Evolutionary conservation across 2,113 vertebrate species (phyloP).

Genomic region (Melanerpes aurifrons): DNA sequence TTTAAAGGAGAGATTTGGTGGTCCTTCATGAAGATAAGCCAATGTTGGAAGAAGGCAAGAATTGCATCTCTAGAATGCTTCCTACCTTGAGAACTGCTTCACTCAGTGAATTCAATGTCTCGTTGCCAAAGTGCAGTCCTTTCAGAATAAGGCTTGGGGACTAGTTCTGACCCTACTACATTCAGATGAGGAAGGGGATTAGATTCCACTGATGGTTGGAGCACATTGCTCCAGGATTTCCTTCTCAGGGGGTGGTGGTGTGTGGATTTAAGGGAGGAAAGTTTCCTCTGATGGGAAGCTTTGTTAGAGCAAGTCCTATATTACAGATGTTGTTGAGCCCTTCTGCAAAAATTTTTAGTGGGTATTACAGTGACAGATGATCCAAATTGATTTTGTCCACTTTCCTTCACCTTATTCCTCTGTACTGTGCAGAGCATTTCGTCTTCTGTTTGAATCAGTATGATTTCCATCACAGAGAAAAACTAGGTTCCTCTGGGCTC

Average conservation of each 20-base stretch:
- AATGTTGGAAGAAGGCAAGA: neutral
- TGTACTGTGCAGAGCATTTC: neutral
- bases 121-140: neutral
- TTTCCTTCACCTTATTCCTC: neutral
- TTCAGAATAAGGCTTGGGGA: neutral
- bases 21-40: neutral
- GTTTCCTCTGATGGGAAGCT: neutral
- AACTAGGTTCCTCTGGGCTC: neutral
- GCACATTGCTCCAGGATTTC: neutral
- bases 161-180: accelerated
- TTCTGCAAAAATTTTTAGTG: neutral
- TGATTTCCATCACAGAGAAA: neutral
- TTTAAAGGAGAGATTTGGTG: neutral
- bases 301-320: neutral
- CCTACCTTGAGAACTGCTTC: neutral
- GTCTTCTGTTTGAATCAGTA: neutral
- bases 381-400: neutral
- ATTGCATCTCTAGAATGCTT: neutral
- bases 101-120: neutral
- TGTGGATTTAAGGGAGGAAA: neutral
- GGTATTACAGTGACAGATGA: neutral
- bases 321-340: neutral
- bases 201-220: neutral
- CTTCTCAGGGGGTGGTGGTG: accelerated
- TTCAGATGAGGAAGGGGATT: neutral